A percentile compares a stretch with the other conserved stretches of the same genome.
Evolutionary conservation across 2,888 invertebrate species (phyloP).

Genomic region (Lasioglossum pauxillum): DNA sequence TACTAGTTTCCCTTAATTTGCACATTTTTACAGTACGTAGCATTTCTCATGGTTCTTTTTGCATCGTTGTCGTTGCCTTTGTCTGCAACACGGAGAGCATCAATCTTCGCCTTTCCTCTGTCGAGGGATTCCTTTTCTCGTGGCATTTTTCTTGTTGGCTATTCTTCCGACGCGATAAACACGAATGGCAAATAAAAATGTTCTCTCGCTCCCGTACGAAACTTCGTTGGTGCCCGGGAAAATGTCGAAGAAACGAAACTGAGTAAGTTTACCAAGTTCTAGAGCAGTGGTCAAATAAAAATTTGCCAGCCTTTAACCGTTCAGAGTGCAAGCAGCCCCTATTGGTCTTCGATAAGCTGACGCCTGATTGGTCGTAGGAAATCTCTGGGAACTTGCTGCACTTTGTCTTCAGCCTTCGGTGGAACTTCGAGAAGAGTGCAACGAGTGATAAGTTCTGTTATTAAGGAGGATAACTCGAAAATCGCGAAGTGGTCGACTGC

Average conservation of each 20-base stretch:
- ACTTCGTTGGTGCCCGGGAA: neutral
- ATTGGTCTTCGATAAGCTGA: neutral
- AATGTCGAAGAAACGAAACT: neutral
- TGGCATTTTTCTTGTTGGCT: neutral
- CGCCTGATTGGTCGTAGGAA: neutral
- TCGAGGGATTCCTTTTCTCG: neutral
- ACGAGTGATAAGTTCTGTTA: neutral
- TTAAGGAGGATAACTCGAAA: neutral
- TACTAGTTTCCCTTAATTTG: neutral
- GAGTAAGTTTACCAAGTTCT: neutral
- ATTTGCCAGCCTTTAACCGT: neutral
- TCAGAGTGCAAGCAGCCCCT: neutral
- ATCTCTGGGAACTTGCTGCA: neutral
- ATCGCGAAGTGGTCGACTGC: neutral
- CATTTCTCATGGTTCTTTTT: neutral
- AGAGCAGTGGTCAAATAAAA: slow-evolving; percentile 1
- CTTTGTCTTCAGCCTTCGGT: neutral
- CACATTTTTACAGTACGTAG: neutral
- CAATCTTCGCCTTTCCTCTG: neutral
- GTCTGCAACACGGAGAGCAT: neutral
- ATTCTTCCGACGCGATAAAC: neutral
- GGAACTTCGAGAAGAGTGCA: neutral
- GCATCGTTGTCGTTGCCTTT: neutral
- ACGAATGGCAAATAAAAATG: neutral
- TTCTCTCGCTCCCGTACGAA: neutral